Evolutionary conservation across 2,888 invertebrate species (phyloP).

Genomic region (Ochropacha duplaris): DNA sequence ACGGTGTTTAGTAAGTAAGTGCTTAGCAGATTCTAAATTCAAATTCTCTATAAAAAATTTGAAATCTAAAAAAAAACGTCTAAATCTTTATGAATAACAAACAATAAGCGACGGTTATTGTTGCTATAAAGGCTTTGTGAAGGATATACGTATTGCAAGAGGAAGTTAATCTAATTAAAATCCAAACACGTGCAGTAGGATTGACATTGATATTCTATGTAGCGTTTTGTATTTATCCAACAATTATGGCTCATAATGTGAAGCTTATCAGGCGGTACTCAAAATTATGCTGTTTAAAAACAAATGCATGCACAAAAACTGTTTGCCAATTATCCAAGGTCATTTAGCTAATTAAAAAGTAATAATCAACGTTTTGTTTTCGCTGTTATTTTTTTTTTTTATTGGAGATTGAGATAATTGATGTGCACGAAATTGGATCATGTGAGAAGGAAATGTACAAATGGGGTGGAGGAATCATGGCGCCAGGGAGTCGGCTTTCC

Average conservation of each 20-base stretch:
- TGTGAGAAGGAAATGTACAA: constrained; percentile 23
- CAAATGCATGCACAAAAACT: too few species aligned
- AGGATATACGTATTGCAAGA: neutral
- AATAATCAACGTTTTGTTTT: too few species aligned
- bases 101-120: neutral
- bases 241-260: constrained; percentile 6
- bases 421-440: constrained; percentile 23
- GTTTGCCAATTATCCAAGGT: too few species aligned
- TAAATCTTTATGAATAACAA: too few species aligned
- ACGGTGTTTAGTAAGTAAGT: too few species aligned
- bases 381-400: too few species aligned
- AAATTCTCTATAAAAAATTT: too few species aligned
- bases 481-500: constrained; percentile 26
- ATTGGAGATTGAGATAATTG: too few species aligned
- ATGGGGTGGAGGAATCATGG: constrained; percentile 26
- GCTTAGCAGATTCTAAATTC: too few species aligned
- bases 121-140: neutral
- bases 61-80: too few species aligned
- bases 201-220: constrained; percentile 29
- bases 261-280: neutral
- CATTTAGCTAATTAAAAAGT: neutral
- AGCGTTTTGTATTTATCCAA: constrained; percentile 16
- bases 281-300: neutral
- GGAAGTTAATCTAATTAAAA: constrained; percentile 23
- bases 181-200: constrained; percentile 39